Evolutionary conservation across 1,140 invertebrate genomes (phyloP).

Genomic region (Bombus picipes): DNA sequence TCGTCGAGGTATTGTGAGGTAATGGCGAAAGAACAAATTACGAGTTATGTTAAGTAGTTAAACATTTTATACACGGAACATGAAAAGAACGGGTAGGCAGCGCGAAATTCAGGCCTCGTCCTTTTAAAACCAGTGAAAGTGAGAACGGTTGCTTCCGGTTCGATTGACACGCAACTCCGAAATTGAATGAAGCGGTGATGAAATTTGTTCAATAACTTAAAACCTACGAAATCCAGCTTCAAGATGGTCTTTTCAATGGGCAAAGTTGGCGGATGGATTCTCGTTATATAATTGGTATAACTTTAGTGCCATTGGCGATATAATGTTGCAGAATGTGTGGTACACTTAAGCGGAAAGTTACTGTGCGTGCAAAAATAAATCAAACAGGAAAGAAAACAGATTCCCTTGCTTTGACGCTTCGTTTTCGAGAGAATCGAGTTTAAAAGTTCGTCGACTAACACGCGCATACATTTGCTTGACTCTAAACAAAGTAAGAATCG

Average conservation of each 20-base stretch:
- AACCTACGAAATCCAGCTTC: background rate
- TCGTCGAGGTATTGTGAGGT: too few relatives aligned
- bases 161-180: background rate
- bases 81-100: background rate
- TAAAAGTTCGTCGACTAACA: too few relatives aligned
- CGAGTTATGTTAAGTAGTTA: background rate
- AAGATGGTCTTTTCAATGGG: background rate
- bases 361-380: background rate
- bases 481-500: too few relatives aligned
- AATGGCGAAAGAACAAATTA: background rate
- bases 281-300: background rate
- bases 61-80: background rate
- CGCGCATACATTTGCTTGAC: background rate
- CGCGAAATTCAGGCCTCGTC: background rate
- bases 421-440: too few relatives aligned
- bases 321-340: too few relatives aligned
- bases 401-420: too few relatives aligned
- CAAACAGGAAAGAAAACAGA: too few relatives aligned
- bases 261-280: background rate
- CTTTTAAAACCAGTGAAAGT: background rate
- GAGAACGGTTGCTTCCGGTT: background rate
- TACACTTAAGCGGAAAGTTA: background rate
- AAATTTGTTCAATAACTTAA: background rate
- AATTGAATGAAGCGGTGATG: background rate
- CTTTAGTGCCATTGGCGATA: too few relatives aligned